Evolutionary conservation across 2,888 invertebrate species (phyloP), one percentile per base, ranked within the genome.

Genomic region (Drosophila tripunctata): DNA sequence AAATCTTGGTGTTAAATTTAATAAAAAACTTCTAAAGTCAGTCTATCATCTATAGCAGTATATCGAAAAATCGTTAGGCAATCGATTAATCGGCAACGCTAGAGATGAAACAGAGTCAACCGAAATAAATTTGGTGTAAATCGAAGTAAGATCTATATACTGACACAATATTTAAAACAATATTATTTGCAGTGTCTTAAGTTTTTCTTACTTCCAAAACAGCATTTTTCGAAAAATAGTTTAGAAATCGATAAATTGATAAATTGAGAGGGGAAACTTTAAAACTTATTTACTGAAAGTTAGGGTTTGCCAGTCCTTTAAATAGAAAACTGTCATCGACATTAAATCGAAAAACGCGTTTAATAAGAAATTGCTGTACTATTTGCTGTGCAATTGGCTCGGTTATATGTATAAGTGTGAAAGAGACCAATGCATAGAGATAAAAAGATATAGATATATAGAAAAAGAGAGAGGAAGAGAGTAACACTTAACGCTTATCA

Each of bases 401-500:
- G 6, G 14, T 55, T 12, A 7, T 17, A 7, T 24, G 33, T 36
- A 10, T 40, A 12, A 22, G 10, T 12, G 22, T 33, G 31, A 43
- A 3, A 35, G 33, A 54, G 54, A 36, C 14, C 1, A 30, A 2
- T 19, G 19, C 14, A 14, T 5, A 35, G 41, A 15, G 7, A 36
- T 36, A 36, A 36, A 14, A 15, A 21, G 10, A 45, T 21, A 54
- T 30, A 12, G 44, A 17, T 3, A 43, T 27, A 38, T 19, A 58
- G 17, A 17, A 24, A 58, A 27, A 65, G 57, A 43, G 35, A 38
- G 24, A 58, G 17, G 14, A 24, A 58, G 31, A 65, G 57, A 68
- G 51, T 56, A 81, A 81, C 78, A 84, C 66, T 78, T 74, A 81
- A 82, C 74, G 85, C 81, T 82, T 82, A 82, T 82, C 81, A 82